phyloP scores from a whole-genome alignment of 2,113 vertebrate species.

The Noctilio leporinus region DNA sequence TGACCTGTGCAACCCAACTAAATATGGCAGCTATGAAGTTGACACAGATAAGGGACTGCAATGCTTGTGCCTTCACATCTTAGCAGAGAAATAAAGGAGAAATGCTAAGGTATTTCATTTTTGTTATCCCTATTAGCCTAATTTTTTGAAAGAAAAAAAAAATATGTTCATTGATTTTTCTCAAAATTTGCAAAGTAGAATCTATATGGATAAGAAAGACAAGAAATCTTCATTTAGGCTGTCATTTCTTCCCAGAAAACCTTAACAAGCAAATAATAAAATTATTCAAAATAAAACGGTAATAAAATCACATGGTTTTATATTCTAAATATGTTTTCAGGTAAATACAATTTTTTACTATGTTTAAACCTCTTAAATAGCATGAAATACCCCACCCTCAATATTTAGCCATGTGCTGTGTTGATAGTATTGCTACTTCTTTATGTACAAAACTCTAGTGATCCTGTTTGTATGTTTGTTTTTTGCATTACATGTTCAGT shows the following conservation, averaged over 20 bases:
- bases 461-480: no score
- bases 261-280: neutral
- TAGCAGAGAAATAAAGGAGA: neutral
- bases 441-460: neutral
- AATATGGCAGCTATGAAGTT: neutral
- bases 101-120: neutral
- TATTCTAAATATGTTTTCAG: neutral
- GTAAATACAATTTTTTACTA: neutral
- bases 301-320: neutral
- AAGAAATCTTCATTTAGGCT: neutral
- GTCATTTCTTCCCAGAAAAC: neutral
- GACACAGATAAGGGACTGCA: neutral
- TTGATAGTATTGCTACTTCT: neutral
- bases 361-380: neutral
- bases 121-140: neutral
- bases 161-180: neutral
- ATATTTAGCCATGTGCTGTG: neutral
- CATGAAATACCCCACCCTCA: neutral
- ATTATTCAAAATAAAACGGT: neutral
- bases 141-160: neutral
- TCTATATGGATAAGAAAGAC: neutral
- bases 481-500: neutral
- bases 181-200: neutral
- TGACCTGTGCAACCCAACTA: constrained; percentile 23
- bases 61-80: neutral